phyloP scores from a whole-genome alignment of 2,113 vertebrate species.

The Canis aureus region DNA sequence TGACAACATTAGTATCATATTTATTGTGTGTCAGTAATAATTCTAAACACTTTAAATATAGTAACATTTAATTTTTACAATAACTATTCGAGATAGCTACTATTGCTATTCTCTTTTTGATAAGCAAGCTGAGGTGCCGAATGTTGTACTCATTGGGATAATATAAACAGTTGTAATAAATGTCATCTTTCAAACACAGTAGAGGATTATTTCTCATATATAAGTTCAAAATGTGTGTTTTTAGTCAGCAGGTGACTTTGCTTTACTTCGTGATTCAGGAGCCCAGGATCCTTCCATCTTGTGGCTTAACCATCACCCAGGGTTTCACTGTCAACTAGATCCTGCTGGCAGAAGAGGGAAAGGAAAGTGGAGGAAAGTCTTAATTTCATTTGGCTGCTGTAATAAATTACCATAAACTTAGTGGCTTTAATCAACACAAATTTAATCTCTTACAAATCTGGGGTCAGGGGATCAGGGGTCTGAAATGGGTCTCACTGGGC shows the following conservation, averaged over 20 bases:
- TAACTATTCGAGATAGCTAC: not conserved
- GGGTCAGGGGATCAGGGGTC: not conserved
- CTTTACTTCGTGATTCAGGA: not conserved
- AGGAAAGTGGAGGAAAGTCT: not conserved
- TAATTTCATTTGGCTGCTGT: not conserved
- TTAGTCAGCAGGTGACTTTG: not conserved
- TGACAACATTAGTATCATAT: not conserved
- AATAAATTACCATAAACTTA: not conserved
- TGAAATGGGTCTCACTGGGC: not conserved
- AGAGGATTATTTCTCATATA: not conserved
- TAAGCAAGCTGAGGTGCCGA: not conserved
- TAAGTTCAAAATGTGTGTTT: not conserved
- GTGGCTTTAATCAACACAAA: not conserved
- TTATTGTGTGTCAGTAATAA: not conserved
- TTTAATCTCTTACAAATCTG: not conserved
- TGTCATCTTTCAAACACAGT: not conserved
- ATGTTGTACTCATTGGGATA: not conserved
- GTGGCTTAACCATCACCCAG: not conserved
- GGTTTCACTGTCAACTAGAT: not conserved
- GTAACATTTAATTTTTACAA: slow-evolving; percentile 12
- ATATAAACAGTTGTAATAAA: not conserved
- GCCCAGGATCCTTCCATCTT: not conserved
- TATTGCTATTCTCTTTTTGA: not conserved
- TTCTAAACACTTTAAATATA: not conserved
- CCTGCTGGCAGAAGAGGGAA: not conserved